Percentiles rank a stretch among this genome's conserved stretches.
phyloP scores from a whole-genome alignment of 2,797 vertebrate genomes.

The Channa striata region DNA sequence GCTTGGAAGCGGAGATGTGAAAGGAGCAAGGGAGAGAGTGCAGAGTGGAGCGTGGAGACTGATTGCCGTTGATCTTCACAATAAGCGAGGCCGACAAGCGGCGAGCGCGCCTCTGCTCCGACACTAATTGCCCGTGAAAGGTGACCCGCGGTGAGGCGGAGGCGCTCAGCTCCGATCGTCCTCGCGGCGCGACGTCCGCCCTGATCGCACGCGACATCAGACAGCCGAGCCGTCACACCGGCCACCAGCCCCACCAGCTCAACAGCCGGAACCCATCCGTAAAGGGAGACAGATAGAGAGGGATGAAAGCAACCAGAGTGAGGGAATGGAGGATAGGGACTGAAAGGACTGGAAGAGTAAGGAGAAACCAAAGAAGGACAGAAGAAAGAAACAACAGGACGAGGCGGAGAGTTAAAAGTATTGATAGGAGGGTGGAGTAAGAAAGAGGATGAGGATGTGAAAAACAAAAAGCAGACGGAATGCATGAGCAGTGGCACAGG shows the following conservation, averaged over 20 bases:
- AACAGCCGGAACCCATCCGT: slow-evolving; percentile 78
- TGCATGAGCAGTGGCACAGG: slow-evolving; percentile 7
- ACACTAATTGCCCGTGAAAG: slow-evolving; percentile 99
- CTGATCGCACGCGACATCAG: slow-evolving; percentile 93
- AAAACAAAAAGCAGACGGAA: slow-evolving; percentile 10
- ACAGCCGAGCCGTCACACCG: slow-evolving; percentile 91
- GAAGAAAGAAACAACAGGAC: slow-evolving; percentile 52
- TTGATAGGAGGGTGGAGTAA: slow-evolving; percentile 33
- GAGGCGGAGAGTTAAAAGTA: slow-evolving; percentile 53
- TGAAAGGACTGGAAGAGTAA: slow-evolving; percentile 50
- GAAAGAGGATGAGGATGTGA: slow-evolving; percentile 21
- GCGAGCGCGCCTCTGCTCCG: slow-evolving; percentile 92
- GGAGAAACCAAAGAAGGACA: slow-evolving; percentile 33
- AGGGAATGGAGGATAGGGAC: slow-evolving; percentile 32
- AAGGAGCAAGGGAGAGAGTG: slow-evolving; percentile 64
- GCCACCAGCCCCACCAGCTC: slow-evolving; percentile 81
- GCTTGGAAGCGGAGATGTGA: slow-evolving; percentile 61
- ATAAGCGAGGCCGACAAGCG: slow-evolving; percentile 97
- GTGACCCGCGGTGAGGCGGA: slow-evolving; percentile 95
- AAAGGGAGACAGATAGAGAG: slow-evolving; percentile 42
- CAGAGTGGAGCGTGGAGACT: slow-evolving; percentile 80
- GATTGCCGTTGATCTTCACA: slow-evolving; percentile 90
- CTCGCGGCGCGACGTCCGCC: slow-evolving; percentile 81
- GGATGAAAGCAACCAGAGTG: slow-evolving; percentile 25
- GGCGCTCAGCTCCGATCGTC: slow-evolving; percentile 94